Conservation (phyloP, 2,888 invertebrate genomes). For the Leptinotarsa haldemani region DNA sequence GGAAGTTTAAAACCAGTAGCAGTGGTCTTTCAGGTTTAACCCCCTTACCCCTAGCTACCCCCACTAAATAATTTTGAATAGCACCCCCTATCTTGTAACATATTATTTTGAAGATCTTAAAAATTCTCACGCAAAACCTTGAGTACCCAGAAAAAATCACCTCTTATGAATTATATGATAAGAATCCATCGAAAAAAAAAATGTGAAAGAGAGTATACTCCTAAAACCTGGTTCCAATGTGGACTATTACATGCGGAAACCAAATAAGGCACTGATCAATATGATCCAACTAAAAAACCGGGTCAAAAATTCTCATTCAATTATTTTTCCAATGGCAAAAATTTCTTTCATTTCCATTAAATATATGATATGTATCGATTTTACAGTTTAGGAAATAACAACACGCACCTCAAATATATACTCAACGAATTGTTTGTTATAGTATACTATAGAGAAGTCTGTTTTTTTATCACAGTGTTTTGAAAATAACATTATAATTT, state of each 20-base stretch:
- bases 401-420: slow-evolving; percentile 23
- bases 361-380: slow-evolving; percentile 25
- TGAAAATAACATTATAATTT: slow-evolving; percentile 11
- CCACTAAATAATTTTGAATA: no score
- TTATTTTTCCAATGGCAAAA: slow-evolving; percentile 17
- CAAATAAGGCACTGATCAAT: slow-evolving; percentile 69
- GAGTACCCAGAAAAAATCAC: no score
- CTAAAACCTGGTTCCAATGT: slow-evolving; percentile 66
- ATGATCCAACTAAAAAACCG: slow-evolving; percentile 67
- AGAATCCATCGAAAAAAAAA: not conserved
- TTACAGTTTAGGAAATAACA: slow-evolving; percentile 5
- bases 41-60: no score
- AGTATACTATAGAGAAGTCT: slow-evolving; percentile 27
- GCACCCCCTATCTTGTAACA: no score
- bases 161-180: no score
- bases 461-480: slow-evolving; percentile 39
- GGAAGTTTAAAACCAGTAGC: no score
- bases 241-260: slow-evolving; percentile 70
- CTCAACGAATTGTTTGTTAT: slow-evolving; percentile 13
- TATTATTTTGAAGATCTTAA: no score
- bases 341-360: slow-evolving; percentile 2
- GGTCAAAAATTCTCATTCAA: slow-evolving; percentile 51
- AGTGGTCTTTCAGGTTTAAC: no score
- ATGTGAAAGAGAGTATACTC: slow-evolving; percentile 17
- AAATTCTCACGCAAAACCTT: no score